Base-by-base conservation (phyloP, 2,888 invertebrate genomes). In the Byasa hedistus region DNA sequence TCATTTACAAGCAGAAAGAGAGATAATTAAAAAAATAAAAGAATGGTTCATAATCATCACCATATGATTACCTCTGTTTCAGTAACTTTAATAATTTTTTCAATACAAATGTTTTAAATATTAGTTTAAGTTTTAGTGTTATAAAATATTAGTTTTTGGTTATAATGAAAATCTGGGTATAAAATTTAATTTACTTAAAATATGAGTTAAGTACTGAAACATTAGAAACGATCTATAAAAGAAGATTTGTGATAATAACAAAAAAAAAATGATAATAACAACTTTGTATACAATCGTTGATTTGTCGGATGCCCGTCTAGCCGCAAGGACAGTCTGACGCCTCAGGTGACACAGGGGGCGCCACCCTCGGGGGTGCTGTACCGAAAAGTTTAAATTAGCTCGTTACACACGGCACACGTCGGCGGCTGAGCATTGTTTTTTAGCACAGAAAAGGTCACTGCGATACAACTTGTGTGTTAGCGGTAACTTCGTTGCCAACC, bases 341-440 rank as follows among this genome's bases (percentile, higher is more conserved):
- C 88, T 89, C 85, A 91, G 89, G 91, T 89, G 86, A 81, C 84
- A 80, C 68, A 32, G 68, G 71, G 76, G 73, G 71, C 59, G 68
- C 69, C 76, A 72, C 76, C 75, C 76, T 70, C 69, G 71, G 74
- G 74, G 82, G 86, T 85, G 85, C 82, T 76, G 83, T 78, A 80
- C 84, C 88, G 86, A 90, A 91, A 91, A 91, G 89, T 91, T 91
- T 91, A 91, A 91, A 91, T 91, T 90, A 91, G 91, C 91, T 91
- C 85, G 91, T 91, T 91, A 91, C 89, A 87, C 89, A 86, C 85
- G 84, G 78, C 74, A 84, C 85, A 80, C 78, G 83, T 79, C 86
- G 83, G 86, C 85, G 82, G 82, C 73, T 76, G 81, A 79, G 80
- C 84, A 85, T 86, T 88, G 88, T 89, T 91, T 91, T 91, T 89